Evolutionary conservation across 1,140 invertebrate genomes (phyloP), one percentile per base, ranked within the genome.

Genomic region (Brachionus paranguensis): DNA sequence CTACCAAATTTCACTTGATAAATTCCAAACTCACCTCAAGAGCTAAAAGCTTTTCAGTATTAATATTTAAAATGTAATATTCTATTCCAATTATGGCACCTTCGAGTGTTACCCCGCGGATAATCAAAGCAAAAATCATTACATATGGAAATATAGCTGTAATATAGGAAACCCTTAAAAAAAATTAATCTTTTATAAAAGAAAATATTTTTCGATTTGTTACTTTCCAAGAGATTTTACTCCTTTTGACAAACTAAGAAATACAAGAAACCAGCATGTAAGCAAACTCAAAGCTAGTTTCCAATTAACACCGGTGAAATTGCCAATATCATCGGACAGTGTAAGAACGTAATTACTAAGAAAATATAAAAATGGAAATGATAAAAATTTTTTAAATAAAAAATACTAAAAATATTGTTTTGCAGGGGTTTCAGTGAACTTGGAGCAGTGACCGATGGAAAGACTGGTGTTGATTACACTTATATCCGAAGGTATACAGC

Each of bases 191-290:
- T 93, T 83, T 93, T 92, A 1, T 93, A 93, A 84, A 94, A 88
- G 87, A 94, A 94, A 4, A 93, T 93, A 85, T 94, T 93, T 8
- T 94, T 92, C 0, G 93, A 93, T 87, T 94, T 94, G 85, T 93
- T 0, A 84, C 87, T 90, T 90, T 78, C 89, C 89, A 27, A 89
- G 86, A 1, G 88, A 88, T 84, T 88, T 85, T 12, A 90, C 88
- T 29, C 89, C 89, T 84, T 87, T 86, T 14, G 88, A 78, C 1
- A 89, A 85, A 29, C 85, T 84, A 1, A 86, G 43, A 64, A 86
- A 87, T 14, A 89, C 88, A 76, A 88, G 78, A n/a, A 88, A 8
- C 89, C 89, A 90, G n/a, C 87, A 85, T 6, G 88, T 60, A 27
- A 88, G 84, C 6, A 89, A 86, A 68, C 87, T 87, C 0, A 88